phyloP scores from a whole-genome alignment of 2,113 vertebrate genomes.

The Sinosuthora webbiana region DNA sequence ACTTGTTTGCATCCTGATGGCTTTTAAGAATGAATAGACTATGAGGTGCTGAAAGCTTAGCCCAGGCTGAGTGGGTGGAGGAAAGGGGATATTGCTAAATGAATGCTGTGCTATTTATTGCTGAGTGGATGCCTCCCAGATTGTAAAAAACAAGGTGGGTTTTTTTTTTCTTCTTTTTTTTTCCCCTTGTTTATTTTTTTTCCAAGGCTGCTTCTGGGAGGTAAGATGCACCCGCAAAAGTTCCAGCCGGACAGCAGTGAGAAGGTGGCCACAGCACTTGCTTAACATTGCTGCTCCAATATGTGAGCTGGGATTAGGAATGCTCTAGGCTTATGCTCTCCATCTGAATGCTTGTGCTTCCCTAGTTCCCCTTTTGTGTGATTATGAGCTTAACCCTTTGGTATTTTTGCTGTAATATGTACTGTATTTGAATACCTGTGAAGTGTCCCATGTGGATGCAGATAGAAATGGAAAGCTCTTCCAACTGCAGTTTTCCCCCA shows the following conservation, averaged over 20 bases:
- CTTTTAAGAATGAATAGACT: background rate
- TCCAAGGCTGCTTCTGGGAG: background rate
- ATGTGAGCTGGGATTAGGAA: background rate
- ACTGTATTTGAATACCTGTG: background rate
- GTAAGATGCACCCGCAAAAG: background rate
- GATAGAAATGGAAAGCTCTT: background rate
- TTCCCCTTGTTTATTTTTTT: too few relatives aligned
- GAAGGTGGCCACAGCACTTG: background rate
- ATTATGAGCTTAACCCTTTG: background rate
- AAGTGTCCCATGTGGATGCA: background rate
- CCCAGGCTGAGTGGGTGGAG: background rate
- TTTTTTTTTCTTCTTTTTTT: too few relatives aligned
- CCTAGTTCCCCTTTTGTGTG: background rate
- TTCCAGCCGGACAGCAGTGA: background rate
- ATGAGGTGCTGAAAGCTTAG: background rate
- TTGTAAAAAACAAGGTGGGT: background rate
- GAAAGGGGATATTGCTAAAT: background rate
- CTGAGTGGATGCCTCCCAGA: background rate
- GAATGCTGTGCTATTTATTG: background rate
- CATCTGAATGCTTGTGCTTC: background rate
- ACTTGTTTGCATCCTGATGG: background rate
- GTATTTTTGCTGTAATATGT: background rate
- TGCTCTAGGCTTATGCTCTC: background rate
- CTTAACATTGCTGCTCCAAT: background rate
- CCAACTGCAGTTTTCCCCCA: background rate